phyloP scores from a whole-genome alignment of 2,797 vertebrate genomes.

The Myotis planiceps region DNA sequence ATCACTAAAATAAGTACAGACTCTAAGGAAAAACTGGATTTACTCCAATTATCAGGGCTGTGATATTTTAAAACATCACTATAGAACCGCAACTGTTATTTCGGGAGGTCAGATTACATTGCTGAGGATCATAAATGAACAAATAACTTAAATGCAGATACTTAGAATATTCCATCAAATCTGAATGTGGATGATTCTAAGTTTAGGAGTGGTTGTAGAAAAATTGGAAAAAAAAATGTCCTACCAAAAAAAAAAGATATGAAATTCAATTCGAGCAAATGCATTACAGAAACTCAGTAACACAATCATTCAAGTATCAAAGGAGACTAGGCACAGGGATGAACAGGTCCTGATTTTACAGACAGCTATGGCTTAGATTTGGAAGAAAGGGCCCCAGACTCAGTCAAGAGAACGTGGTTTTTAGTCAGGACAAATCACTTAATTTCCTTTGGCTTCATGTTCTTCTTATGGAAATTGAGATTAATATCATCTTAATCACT shows the following conservation, averaged over 20 bases:
- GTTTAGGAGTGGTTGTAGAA: background rate
- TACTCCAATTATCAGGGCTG: background rate
- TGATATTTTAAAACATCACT: slow-evolving; percentile 19
- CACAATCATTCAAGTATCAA: background rate
- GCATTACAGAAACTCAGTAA: background rate
- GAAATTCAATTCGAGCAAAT: slow-evolving; percentile 10
- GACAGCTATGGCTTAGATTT: background rate
- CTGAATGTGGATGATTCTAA: slow-evolving; percentile 17
- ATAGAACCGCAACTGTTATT: slow-evolving; percentile 46
- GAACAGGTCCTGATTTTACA: background rate
- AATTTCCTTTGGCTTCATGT: background rate
- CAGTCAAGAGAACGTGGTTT: background rate
- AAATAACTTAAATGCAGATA: slow-evolving; percentile 31
- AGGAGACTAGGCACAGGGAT: background rate
- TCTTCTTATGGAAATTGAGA: background rate
- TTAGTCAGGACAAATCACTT: background rate
- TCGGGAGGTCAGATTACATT: slow-evolving; percentile 39
- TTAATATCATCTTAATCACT: background rate
- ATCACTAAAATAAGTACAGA: slow-evolving; percentile 29
- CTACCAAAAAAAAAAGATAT: background rate
- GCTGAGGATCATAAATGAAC: background rate
- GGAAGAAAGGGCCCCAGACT: background rate
- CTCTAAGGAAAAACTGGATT: slow-evolving; percentile 21
- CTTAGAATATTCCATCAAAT: slow-evolving; percentile 8
- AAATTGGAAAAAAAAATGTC: background rate